Conservation (phyloP, 2,888 invertebrate genomes). For the Leptogaster cylindrica region DNA sequence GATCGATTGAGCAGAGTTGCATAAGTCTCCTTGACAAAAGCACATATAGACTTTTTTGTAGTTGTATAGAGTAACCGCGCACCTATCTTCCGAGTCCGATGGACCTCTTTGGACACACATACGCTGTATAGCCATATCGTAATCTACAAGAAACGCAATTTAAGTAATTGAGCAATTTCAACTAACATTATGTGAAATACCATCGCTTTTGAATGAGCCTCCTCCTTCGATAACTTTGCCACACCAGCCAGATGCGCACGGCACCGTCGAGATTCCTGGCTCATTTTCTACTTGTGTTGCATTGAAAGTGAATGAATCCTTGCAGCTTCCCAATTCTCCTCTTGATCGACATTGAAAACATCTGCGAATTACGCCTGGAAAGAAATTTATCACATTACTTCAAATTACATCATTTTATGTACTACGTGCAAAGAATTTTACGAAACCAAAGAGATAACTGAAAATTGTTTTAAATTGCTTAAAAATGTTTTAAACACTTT, state of each 20-base stretch:
- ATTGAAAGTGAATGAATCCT: conserved; percentile 83
- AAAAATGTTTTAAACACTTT: too few species aligned
- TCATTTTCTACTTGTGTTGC: conserved; percentile 75
- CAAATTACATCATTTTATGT: too few species aligned
- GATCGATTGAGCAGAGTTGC: conserved; percentile 74
- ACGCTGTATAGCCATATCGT: conserved; percentile 84
- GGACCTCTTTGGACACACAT: conserved; percentile 87
- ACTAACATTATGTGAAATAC: too few species aligned
- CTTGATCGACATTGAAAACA: conserved; percentile 86
- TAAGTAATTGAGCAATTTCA: too few species aligned
- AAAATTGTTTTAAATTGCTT: too few species aligned
- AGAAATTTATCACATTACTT: too few species aligned
- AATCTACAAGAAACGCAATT: too few species aligned
- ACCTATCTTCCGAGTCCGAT: conserved; percentile 86
- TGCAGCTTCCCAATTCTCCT: conserved; percentile 86
- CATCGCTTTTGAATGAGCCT: conserved; percentile 78
- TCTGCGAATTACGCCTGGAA: conserved; percentile 71
- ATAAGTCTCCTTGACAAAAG: conserved; percentile 88
- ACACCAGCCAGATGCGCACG: conserved; percentile 92
- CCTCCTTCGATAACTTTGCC: conserved; percentile 86
- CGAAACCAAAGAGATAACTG: too few species aligned
- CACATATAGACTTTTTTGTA: conserved; percentile 87
- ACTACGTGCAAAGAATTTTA: too few species aligned
- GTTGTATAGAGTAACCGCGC: conserved; percentile 84
- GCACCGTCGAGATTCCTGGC: conserved; percentile 75